These are phyloP conservation scores for Tetramorium parvispinum DNA, from an alignment of 1,140 invertebrate genomes.

Conservation along the genomic window DNA sequence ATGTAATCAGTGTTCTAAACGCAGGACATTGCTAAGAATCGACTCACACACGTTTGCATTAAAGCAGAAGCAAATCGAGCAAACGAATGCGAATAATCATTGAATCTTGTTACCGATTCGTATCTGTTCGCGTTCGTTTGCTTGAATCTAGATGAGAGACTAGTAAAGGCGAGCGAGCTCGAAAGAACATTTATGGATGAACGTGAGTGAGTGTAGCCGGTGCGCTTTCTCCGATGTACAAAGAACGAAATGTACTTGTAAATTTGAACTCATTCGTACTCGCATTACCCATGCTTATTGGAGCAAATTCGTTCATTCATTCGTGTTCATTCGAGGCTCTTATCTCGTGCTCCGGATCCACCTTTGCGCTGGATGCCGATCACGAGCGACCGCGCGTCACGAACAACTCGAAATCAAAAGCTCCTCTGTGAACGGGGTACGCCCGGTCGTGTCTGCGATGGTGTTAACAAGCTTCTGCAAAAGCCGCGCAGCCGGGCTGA, in stretches of 20 bases:
- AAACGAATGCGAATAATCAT: neutral
- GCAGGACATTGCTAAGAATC: constrained; percentile 53
- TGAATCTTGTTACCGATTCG: neutral
- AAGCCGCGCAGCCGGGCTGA: constrained; percentile 48
- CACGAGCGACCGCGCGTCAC: constrained; percentile 25
- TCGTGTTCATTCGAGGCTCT: constrained; percentile 6
- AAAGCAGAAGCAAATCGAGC: neutral
- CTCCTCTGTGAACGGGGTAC: constrained; percentile 40
- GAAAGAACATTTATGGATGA: neutral
- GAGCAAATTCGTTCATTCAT: constrained; percentile 5
- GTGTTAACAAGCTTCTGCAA: constrained; percentile 67
- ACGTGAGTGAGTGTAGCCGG: neutral
- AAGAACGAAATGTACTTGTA: neutral
- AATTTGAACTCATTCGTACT: neutral
- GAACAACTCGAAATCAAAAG: constrained; percentile 64
- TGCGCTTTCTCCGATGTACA: neutral
- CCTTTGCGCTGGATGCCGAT: constrained; percentile 34
- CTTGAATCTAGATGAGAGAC: neutral
- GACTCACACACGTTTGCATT: constrained; percentile 17
- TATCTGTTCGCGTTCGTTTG: neutral
- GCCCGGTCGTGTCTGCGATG: constrained; percentile 54
- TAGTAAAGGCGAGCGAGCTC: neutral
- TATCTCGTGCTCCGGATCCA: neutral
- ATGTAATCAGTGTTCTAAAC: neutral
- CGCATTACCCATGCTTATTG: constrained; percentile 6